A percentile compares a stretch with the other conserved stretches of the same genome.
phyloP scores from a whole-genome alignment of 2,888 invertebrate genomes.

The Rhagonycha lutea region DNA sequence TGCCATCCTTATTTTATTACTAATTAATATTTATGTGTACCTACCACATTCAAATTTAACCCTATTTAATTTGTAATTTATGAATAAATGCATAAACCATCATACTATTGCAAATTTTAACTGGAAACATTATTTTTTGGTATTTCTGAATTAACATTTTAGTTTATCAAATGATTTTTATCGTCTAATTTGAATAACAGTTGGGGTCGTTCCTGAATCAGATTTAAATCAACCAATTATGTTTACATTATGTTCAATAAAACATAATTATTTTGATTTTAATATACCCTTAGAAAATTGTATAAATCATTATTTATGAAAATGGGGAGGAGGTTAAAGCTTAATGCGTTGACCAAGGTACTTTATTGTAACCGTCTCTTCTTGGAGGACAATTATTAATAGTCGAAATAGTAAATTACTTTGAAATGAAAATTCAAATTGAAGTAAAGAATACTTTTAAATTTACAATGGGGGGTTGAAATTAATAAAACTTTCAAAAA shows the following conservation, averaged over 20 bases:
- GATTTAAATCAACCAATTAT: neutral
- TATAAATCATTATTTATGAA: neutral
- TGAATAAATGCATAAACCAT: neutral
- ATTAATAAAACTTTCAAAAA: too few relatives aligned
- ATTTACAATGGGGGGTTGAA: too few relatives aligned
- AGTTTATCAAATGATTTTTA: too few relatives aligned
- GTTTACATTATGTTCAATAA: neutral
- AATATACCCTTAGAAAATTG: neutral
- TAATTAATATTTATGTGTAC: neutral
- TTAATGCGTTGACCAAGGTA: too few relatives aligned
- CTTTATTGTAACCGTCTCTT: too few relatives aligned
- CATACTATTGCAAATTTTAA: neutral
- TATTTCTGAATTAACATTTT: neutral
- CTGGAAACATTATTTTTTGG: neutral
- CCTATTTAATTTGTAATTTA: neutral
- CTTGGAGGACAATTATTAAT: too few relatives aligned
- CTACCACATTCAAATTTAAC: neutral
- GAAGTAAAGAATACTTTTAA: too few relatives aligned
- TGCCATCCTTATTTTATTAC: neutral
- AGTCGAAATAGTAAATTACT: too few relatives aligned
- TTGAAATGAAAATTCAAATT: too few relatives aligned
- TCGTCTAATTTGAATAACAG: neutral
- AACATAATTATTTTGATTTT: neutral
- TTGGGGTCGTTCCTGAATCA: neutral
- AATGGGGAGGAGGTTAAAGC: neutral